Conservation (phyloP, 2,888 invertebrate species). For the Pheosia tremula region DNA sequence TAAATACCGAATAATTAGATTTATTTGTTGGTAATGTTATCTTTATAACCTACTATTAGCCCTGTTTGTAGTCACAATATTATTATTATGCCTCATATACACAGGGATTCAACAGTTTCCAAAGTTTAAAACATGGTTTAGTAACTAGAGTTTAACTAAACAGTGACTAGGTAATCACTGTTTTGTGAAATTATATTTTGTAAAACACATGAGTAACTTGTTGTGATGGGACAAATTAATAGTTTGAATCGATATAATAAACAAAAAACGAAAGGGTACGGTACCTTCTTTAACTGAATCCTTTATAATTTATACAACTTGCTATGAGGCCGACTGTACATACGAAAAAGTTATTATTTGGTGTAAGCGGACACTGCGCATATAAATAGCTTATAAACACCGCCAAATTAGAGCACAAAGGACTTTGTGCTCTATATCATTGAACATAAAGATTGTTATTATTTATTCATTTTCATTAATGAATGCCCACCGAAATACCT, state of each 20-base stretch:
- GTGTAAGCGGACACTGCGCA: constrained; percentile 52
- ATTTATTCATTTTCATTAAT: background rate
- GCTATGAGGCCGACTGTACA: constrained; percentile 9
- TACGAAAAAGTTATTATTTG: constrained; percentile 58
- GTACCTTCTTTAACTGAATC: background rate
- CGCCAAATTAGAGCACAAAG: constrained; percentile 25
- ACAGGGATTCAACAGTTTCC: no score
- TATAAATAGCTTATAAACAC: constrained; percentile 46
- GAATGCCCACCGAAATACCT: background rate
- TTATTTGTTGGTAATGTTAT: no score
- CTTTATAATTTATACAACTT: constrained; percentile 10
- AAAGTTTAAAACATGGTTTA: no score
- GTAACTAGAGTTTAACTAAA: no score
- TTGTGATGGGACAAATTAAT: background rate
- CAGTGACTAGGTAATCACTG: no score
- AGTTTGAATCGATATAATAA: background rate
- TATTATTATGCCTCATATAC: no score
- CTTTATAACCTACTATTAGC: no score
- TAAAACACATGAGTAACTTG: no score
- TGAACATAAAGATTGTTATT: background rate
- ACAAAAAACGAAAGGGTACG: background rate
- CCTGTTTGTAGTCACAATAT: no score
- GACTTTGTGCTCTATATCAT: background rate
- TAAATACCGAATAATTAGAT: no score
- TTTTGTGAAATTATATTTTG: no score